Evolutionary conservation across 1,140 invertebrate species (phyloP), one percentile per base, ranked within the genome.

Genomic region (Formica selysi): DNA sequence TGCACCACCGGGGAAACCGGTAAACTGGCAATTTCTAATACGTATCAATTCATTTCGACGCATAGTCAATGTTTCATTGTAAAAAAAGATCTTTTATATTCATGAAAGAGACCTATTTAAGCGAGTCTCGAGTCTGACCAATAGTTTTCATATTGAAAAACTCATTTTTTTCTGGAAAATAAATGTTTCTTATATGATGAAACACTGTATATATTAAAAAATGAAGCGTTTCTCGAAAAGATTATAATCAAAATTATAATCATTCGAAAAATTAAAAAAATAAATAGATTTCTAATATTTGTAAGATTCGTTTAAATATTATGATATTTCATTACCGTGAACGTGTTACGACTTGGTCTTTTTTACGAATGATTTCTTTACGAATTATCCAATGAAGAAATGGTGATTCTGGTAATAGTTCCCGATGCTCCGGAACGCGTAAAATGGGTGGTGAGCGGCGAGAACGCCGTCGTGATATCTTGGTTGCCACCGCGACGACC

Each of bases 1-100:
- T 97, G 97, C 91, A 96, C 96, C 85, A 98, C 98, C 1, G 96
- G 97, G 74, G 97, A 98, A 95, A 96, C 97, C 85, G 96, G 95
- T 96, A 92, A 92, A 92, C 78, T 19, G 2, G 1, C 62, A 1
- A 26, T 51, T 26, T 41, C 16, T 26, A 41, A 19, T 36, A n/a
- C 19, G 26, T 5, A 68, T 8, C 51, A 65, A 87, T 85, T 61
- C 1, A 6, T 32, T 8, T 16, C 62, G 16, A 71, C 48, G 48
- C 4, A 16, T 51, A 51, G 16, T 19, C 13, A 48, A 11, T 48
- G 2, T 48, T 51, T 51, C 5, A 51, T 51, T 19, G 4, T 51
- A 51, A 51, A 51, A 19, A 51, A 51, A 51, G 0, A 19, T 19
- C 13, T 51, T 51, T 51, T 51, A 51, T 19, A 16, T 19, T 44